Percentiles rank a stretch among this genome's conserved stretches.
Evolutionary conservation across 92 coral and sea anemone genomes (phyloP).

Genomic region (Zoanthus solanderi): DNA sequence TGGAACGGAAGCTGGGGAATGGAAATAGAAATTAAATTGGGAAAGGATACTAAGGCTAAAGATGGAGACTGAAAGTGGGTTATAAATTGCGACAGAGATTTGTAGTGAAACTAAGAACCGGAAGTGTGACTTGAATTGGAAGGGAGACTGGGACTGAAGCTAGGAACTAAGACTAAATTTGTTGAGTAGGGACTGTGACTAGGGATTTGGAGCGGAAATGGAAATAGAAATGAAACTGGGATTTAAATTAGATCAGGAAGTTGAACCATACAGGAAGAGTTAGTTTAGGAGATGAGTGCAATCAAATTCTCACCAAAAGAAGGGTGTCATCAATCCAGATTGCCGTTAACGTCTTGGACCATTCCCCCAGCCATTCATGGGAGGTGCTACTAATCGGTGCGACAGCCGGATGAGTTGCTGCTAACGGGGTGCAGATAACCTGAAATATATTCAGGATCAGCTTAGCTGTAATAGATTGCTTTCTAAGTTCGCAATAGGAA

Average conservation of each 20-base stretch:
- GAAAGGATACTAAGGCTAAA: too few relatives aligned
- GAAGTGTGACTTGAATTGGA: background rate
- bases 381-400: slow-evolving; percentile 17
- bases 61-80: too few relatives aligned
- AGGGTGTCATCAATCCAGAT: slow-evolving; percentile 38
- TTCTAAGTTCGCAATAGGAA: too few relatives aligned
- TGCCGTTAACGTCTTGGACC: background rate
- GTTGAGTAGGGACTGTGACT: too few relatives aligned
- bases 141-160: background rate
- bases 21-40: too few relatives aligned
- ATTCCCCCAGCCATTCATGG: slow-evolving; percentile 30
- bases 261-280: background rate
- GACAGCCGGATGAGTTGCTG: slow-evolving; percentile 15
- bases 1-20: too few relatives aligned
- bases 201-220: background rate
- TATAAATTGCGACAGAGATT: background rate
- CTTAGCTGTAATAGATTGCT: too few relatives aligned
- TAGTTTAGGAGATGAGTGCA: too few relatives aligned
- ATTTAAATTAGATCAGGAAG: too few relatives aligned
- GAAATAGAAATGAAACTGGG: background rate
- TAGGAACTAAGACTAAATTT: too few relatives aligned
- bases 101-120: background rate
- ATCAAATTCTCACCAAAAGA: slow-evolving; percentile 27
- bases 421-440: slow-evolving; percentile 30
- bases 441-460: background rate